Base-by-base conservation (phyloP, 2,888 invertebrate genomes). In the Meganola albula region DNA sequence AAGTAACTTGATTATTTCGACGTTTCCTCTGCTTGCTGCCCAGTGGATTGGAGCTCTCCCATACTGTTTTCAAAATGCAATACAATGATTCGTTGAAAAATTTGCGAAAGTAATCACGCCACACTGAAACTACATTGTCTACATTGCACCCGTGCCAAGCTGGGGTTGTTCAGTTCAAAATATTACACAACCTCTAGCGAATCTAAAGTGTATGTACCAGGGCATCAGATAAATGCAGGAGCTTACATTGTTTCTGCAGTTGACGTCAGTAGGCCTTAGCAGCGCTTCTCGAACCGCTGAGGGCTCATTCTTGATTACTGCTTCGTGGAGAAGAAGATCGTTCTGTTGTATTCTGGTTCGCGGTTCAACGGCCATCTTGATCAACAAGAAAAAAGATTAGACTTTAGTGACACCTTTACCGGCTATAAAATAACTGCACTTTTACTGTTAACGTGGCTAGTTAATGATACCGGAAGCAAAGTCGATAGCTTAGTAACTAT, bases 31-130 rank as follows among this genome's bases (percentile, higher is more conserved):
- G 28, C 92, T 92, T 0, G 92, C 90, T 7, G 92, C 92, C 92
- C 92, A 92, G 64, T 92, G 92, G 45, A 92, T 90, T 7, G 92
- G 92, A 5, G 92, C 91, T 34, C 92, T 74, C 10, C 92, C 92
- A 64, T 92, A 92, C 92, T 92, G 74, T 1, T 65, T 69, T 42
- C 37, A 54, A 42, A 16, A 4, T n/a, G n/a, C n/a, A n/a, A n/a
- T n/a, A n/a, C n/a, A n/a, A n/a, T n/a, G n/a, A n/a, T n/a, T n/a
- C n/a, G n/a, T n/a, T n/a, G n/a, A n/a, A n/a, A n/a, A n/a, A n/a
- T n/a, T n/a, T n/a, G n/a, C n/a, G n/a, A n/a, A n/a, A n/a, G n/a
- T n/a, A n/a, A n/a, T n/a, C n/a, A n/a, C n/a, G n/a, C n/a, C n/a
- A n/a, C n/a, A n/a, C n/a, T n/a, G n/a, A n/a, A n/a, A n/a, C n/a